These are phyloP conservation scores for Meteorus colon DNA, from an alignment of 2,888 invertebrate genomes.

Conservation along the genomic window DNA sequence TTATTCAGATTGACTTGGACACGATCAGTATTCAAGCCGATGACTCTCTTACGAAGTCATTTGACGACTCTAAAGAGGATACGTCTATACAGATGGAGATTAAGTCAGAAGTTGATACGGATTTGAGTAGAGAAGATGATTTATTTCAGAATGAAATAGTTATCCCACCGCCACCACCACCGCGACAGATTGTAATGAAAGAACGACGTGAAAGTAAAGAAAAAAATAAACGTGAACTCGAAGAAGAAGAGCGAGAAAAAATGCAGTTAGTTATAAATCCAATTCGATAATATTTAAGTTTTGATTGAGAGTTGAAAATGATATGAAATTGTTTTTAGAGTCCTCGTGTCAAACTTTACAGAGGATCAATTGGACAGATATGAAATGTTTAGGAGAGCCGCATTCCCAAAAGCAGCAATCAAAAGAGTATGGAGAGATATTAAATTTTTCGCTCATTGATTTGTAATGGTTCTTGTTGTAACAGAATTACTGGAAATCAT, in stretches of 20 bases:
- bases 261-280: conserved; percentile 86
- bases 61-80: not conserved
- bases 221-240: conserved; percentile 86
- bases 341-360: conserved; percentile 98
- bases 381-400: conserved; percentile 97
- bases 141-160: conserved; percentile 66
- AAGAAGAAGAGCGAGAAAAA: conserved; percentile 95
- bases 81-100: not conserved
- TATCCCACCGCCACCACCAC: conserved; percentile 56
- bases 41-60: not conserved
- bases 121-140: conserved; percentile 54
- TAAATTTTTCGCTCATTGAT: not conserved
- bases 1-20: not conserved
- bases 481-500: conserved; percentile 12
- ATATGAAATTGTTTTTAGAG: conserved; percentile 77
- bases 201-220: conserved; percentile 78
- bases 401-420: conserved; percentile 98
- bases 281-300: not conserved
- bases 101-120: not conserved
- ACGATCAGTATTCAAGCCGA: not conserved
- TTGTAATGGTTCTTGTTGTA: not conserved
- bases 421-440: conserved; percentile 81
- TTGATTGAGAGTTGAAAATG: not conserved
- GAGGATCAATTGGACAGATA: conserved; percentile 98
- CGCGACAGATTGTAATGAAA: conserved; percentile 54